Conservation (phyloP, 2,113 vertebrate genomes). For the Triplophysa rosa region DNA sequence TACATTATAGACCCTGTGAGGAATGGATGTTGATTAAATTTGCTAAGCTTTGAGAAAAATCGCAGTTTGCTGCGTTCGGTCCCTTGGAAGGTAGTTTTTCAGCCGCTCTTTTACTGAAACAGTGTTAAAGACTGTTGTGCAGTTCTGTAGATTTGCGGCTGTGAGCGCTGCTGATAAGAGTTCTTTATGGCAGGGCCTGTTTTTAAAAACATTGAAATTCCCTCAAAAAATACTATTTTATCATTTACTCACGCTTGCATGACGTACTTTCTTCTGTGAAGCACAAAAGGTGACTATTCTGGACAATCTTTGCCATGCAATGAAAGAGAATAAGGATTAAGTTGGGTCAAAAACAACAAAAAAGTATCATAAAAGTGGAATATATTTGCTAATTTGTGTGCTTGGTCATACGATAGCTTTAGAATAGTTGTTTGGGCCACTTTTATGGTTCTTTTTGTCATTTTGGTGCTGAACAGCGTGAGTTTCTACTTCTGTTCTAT, state of each 20-base stretch:
- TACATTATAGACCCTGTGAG: background rate
- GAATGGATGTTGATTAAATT: background rate
- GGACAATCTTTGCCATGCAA: background rate
- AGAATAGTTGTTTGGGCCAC: too few relatives aligned
- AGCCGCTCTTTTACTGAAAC: background rate
- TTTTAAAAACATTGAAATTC: background rate
- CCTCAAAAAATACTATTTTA: too few relatives aligned
- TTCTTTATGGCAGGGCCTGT: background rate
- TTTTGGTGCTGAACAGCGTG: too few relatives aligned
- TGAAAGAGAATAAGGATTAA: background rate
- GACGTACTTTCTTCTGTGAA: too few relatives aligned
- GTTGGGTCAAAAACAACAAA: too few relatives aligned
- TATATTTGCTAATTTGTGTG: background rate
- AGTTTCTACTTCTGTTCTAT: too few relatives aligned
- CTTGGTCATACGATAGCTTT: too few relatives aligned
- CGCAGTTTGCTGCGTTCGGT: background rate
- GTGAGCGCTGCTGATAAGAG: background rate
- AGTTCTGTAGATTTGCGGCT: background rate
- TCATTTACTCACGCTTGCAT: too few relatives aligned
- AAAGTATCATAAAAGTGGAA: too few relatives aligned
- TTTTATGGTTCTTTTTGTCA: too few relatives aligned
- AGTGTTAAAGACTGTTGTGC: background rate
- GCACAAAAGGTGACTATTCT: too few relatives aligned
- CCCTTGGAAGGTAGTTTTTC: background rate
- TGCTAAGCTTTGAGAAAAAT: background rate